phyloP scores from a whole-genome alignment of 2,113 vertebrate genomes.

The Tetrax tetrax region DNA sequence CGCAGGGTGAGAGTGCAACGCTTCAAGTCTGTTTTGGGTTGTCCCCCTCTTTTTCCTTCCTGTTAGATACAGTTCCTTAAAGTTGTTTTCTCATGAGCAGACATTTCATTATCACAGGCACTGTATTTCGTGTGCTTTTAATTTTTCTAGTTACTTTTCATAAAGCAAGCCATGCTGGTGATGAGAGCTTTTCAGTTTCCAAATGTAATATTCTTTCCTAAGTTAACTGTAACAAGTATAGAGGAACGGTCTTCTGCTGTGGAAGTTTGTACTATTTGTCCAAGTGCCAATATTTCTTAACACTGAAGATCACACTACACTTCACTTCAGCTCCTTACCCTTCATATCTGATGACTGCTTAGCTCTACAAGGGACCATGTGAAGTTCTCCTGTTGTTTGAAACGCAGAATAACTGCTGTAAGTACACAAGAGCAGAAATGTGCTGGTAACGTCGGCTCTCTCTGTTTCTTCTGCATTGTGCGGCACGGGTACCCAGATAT shows the following conservation, averaged over 20 bases:
- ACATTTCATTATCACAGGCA: not conserved
- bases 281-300: too few species aligned
- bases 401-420: not conserved
- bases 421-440: not conserved
- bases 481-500: not conserved
- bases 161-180: not conserved
- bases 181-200: too few species aligned
- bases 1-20: accelerated
- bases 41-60: not conserved
- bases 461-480: not conserved
- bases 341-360: not conserved
- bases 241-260: too few species aligned
- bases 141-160: not conserved
- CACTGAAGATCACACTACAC: not conserved
- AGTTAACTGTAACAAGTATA: too few species aligned
- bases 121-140: not conserved
- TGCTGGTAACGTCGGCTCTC: not conserved
- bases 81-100: not conserved
- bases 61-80: not conserved
- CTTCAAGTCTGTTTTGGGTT: not conserved
- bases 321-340: not conserved
- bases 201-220: too few species aligned
- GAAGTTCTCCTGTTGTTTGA: not conserved
- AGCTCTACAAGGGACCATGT: not conserved
- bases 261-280: too few species aligned